These are phyloP conservation scores for Chouioia cunea DNA, from an alignment of 2,888 invertebrate genomes.

Conservation along the genomic window DNA sequence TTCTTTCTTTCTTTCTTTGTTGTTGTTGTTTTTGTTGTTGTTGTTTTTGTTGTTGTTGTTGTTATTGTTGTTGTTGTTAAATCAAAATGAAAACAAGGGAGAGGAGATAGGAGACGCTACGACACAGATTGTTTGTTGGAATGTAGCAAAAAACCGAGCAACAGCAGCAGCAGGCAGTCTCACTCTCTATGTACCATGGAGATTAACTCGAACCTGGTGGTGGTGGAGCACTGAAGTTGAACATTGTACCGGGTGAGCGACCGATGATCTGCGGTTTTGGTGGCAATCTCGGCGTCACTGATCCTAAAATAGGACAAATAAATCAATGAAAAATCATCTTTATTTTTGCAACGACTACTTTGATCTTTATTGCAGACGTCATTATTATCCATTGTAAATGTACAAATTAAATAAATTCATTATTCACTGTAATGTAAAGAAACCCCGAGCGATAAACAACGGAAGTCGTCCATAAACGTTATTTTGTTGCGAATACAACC, in stretches of 20 bases:
- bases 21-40: no score
- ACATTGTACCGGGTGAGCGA: slow-evolving; percentile 65
- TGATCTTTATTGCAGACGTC: no score
- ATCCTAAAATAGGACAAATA: slow-evolving; percentile 54
- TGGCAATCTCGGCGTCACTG: slow-evolving; percentile 65
- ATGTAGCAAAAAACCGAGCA: slow-evolving; percentile 37
- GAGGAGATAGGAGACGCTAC: slow-evolving; percentile 46
- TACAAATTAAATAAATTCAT: not conserved
- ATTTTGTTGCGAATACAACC: not conserved
- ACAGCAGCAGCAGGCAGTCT: slow-evolving; percentile 1
- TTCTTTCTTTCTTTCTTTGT: no score
- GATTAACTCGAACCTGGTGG: slow-evolving; percentile 65
- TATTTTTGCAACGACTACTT: no score
- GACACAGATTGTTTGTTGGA: slow-evolving; percentile 34
- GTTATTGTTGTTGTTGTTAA: no score
- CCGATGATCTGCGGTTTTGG: slow-evolving; percentile 64
- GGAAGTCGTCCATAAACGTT: not conserved
- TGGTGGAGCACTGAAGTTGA: slow-evolving; percentile 64
- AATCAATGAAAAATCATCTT: not conserved
- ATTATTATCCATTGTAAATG: not conserved
- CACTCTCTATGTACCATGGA: slow-evolving; percentile 23
- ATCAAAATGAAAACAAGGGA: slow-evolving; percentile 24
- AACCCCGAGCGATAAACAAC: not conserved
- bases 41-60: no score
- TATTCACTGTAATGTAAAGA: not conserved